phyloP scores from a whole-genome alignment of 2,113 vertebrate genomes.

The Mungos mungo region DNA sequence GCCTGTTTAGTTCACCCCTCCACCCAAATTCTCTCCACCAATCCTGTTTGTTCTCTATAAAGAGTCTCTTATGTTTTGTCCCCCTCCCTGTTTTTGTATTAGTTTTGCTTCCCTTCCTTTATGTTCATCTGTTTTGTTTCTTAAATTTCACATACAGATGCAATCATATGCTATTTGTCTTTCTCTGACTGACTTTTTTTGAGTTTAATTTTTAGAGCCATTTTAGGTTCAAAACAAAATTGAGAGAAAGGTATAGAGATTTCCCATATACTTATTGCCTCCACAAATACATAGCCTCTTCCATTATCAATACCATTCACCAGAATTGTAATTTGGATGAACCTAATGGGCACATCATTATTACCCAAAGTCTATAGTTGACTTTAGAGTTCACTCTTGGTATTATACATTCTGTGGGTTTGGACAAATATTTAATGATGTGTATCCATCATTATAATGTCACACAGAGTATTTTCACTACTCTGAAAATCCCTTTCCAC shows the following conservation, averaged over 20 bases:
- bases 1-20: too few species aligned
- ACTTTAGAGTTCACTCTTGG: neutral
- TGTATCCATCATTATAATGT: neutral
- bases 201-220: neutral
- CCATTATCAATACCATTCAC: neutral
- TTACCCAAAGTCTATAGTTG: neutral
- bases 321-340: neutral
- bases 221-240: neutral
- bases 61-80: too few species aligned
- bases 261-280: neutral
- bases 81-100: too few species aligned
- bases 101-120: too few species aligned
- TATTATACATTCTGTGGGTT: neutral
- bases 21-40: too few species aligned
- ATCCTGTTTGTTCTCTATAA: too few species aligned
- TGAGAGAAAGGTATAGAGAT: neutral
- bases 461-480: neutral
- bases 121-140: too few species aligned
- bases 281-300: neutral
- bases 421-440: neutral
- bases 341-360: neutral
- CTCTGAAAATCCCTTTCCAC: neutral
- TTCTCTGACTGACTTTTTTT: neutral
- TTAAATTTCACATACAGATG: too few species aligned
- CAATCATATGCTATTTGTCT: too few species aligned